Evolutionary conservation across 1,140 invertebrate genomes (phyloP).

Genomic region (Halyomorpha halys): DNA sequence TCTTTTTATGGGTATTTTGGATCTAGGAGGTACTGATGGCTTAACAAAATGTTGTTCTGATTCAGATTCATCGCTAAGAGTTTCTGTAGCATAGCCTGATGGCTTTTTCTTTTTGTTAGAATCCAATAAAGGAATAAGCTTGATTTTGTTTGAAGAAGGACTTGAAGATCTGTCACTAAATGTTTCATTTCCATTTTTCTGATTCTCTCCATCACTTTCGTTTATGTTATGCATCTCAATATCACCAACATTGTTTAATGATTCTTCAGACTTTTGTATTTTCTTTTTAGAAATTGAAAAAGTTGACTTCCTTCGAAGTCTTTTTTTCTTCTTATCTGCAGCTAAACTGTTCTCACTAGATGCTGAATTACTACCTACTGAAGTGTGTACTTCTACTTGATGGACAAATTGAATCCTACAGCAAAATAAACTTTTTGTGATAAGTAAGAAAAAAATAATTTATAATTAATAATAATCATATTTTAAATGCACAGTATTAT

Average conservation of each 20-base stretch:
- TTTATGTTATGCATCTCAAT: neutral
- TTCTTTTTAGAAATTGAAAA: neutral
- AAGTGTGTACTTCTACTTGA: conserved; percentile 4
- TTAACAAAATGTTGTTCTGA: neutral
- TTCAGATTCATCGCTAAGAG: conserved; percentile 7
- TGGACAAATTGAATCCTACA: neutral
- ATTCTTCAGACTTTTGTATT: neutral
- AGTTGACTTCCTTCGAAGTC: neutral
- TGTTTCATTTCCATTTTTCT: conserved; percentile 11
- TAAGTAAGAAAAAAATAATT: too few relatives aligned
- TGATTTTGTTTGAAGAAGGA: conserved; percentile 8
- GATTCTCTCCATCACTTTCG: neutral
- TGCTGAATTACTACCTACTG: neutral
- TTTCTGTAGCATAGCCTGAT: conserved; percentile 10
- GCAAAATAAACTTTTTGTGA: neutral
- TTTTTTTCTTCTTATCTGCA: neutral
- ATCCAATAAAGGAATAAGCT: conserved; percentile 7
- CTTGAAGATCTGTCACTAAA: conserved; percentile 2
- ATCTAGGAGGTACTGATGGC: too few relatives aligned
- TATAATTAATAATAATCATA: neutral
- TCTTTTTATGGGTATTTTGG: too few relatives aligned
- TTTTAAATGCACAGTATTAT: neutral
- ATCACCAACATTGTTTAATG: neutral
- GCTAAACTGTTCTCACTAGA: neutral
- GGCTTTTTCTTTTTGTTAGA: conserved; percentile 8